Percentiles rank a stretch among this genome's conserved stretches.
Evolutionary conservation across 37 sponge, comb jelly and placozoan species (phyloP).

Genomic region (Axinella damicornis): DNA sequence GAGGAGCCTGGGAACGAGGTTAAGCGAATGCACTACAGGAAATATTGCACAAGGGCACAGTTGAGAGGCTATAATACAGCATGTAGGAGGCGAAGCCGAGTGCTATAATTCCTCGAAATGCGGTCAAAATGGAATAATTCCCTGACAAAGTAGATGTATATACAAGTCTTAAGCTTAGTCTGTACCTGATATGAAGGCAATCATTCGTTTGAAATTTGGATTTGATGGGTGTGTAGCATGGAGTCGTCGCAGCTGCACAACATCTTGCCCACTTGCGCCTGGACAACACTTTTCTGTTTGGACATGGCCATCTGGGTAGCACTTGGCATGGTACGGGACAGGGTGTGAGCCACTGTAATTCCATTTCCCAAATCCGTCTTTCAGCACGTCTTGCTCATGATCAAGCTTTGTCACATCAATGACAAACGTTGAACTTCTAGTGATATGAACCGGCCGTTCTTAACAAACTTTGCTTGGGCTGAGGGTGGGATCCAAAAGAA

Average conservation of each 20-base stretch:
- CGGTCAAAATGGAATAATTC: too few species aligned
- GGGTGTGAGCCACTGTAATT: slow-evolving; percentile 21
- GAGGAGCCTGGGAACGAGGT: too few species aligned
- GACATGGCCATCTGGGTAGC: not conserved
- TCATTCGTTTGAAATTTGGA: not conserved
- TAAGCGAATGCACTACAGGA: too few species aligned
- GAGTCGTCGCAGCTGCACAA: not conserved
- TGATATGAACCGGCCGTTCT: not conserved
- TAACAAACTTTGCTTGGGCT: not conserved
- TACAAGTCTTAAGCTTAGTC: not conserved
- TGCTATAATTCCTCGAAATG: too few species aligned
- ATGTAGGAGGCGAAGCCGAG: too few species aligned
- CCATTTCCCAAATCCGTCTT: slow-evolving; percentile 17
- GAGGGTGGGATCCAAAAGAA: slow-evolving; percentile 6
- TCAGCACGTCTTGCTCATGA: slow-evolving; percentile 17
- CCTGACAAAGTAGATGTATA: too few species aligned
- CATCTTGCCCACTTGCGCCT: slow-evolving; percentile 8
- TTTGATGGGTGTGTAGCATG: slow-evolving; percentile 9
- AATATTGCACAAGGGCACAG: too few species aligned
- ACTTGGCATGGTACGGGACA: not conserved
- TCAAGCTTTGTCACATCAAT: slow-evolving; percentile 10
- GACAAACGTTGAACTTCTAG: slow-evolving; percentile 22
- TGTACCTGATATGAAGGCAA: not conserved
- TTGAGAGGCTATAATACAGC: too few species aligned
- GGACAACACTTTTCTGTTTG: not conserved